A percentile compares a stretch with the other conserved stretches of the same genome.
phyloP scores from a whole-genome alignment of 2,888 invertebrate species.

The Spilarctia lutea region DNA sequence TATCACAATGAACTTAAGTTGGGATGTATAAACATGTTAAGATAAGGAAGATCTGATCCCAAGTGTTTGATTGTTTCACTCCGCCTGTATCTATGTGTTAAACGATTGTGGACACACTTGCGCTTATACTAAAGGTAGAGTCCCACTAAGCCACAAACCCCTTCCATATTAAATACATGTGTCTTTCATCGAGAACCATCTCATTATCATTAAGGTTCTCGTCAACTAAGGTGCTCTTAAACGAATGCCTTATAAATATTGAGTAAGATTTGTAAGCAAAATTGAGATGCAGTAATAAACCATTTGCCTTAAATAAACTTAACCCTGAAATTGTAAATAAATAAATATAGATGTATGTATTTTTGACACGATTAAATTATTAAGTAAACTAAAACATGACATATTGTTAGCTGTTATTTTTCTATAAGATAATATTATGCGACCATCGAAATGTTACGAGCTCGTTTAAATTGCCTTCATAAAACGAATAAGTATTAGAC shows the following conservation, averaged over 20 bases:
- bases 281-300: neutral
- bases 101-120: slow-evolving; percentile 4
- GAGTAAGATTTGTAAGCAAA: neutral
- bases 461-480: neutral
- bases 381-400: slow-evolving; percentile 39
- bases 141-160: neutral
- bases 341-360: slow-evolving; percentile 54
- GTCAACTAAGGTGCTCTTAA: neutral
- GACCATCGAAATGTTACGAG: neutral
- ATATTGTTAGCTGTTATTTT: slow-evolving; percentile 49
- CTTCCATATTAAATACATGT: neutral
- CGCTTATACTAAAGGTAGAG: slow-evolving; percentile 21
- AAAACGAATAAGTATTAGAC: slow-evolving; percentile 27
- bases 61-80: slow-evolving; percentile 66
- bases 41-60: slow-evolving; percentile 64
- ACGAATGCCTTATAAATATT: neutral
- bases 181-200: neutral
- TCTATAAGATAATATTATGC: slow-evolving; percentile 29
- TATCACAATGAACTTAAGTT: slow-evolving; percentile 40
- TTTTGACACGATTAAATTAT: slow-evolving; percentile 53
- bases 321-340: slow-evolving; percentile 42
- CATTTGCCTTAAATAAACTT: slow-evolving; percentile 54
- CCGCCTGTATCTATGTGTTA: slow-evolving; percentile 69
- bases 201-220: neutral
- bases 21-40: slow-evolving; percentile 25